Evolutionary conservation across 2,797 vertebrate species (phyloP).

Genomic region (Sebastes baramenuke): DNA sequence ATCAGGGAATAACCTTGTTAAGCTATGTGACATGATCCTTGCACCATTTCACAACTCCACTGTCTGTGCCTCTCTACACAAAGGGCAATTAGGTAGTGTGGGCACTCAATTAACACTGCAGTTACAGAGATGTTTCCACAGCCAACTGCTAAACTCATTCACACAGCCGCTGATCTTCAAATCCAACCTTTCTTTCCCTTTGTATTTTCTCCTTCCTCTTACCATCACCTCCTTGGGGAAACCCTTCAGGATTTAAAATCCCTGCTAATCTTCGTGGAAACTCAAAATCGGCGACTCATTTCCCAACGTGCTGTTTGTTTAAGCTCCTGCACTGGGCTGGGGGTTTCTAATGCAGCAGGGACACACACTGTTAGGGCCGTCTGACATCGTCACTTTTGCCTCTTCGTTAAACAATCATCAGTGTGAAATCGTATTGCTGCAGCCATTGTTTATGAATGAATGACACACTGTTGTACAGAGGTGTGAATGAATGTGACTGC

Average conservation of each 20-base stretch:
- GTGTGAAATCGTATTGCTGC: slow-evolving; percentile 50
- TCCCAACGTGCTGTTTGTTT: slow-evolving; percentile 73
- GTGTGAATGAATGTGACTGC: slow-evolving; percentile 56
- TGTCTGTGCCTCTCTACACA: slow-evolving; percentile 20
- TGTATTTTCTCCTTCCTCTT: slow-evolving; percentile 16
- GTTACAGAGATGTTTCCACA: slow-evolving; percentile 41
- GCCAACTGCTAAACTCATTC: slow-evolving; percentile 63
- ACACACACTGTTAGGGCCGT: slow-evolving; percentile 6
- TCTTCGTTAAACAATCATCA: slow-evolving; percentile 45
- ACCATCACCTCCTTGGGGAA: slow-evolving; percentile 56
- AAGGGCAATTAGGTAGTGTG: slow-evolving; percentile 38
- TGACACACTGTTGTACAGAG: slow-evolving; percentile 41
- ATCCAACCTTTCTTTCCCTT: slow-evolving; percentile 52
- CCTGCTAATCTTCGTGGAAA: slow-evolving; percentile 81
- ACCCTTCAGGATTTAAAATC: slow-evolving; percentile 75
- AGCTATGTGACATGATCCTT: slow-evolving; percentile 27
- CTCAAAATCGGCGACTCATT: slow-evolving; percentile 70
- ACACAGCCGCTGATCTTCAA: slow-evolving; percentile 67
- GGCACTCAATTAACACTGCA: slow-evolving; percentile 48
- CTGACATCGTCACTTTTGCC: slow-evolving; percentile 18
- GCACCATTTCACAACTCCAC: slow-evolving; percentile 15
- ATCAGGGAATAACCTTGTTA: slow-evolving; percentile 23
- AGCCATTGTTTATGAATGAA: slow-evolving; percentile 69
- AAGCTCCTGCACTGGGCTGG: slow-evolving; percentile 45
- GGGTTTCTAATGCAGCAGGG: slow-evolving; percentile 45